A percentile compares a stretch with the other conserved stretches of the same genome.
These are phyloP conservation scores for Clusia tigrina DNA, from an alignment of 2,888 invertebrate genomes.

Conservation along the genomic window DNA sequence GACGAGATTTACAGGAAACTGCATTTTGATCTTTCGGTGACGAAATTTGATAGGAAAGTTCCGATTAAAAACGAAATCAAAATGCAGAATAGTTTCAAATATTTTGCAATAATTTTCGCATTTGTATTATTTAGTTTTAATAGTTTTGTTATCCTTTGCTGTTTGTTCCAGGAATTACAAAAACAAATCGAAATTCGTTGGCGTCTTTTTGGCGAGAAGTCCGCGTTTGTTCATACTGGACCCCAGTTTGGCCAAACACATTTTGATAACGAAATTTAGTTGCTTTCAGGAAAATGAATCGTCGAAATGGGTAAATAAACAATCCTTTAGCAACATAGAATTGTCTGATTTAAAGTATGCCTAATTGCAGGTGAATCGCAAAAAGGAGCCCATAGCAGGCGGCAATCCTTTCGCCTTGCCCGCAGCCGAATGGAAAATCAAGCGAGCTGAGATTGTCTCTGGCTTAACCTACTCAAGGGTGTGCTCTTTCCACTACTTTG, in stretches of 20 bases:
- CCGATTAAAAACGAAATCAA: neutral
- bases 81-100: neutral
- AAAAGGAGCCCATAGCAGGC: constrained; percentile 40
- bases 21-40: neutral
- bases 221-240: constrained; percentile 55
- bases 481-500: no score
- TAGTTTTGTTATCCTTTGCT: no score
- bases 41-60: neutral
- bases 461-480: neutral
- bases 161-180: constrained; percentile 34
- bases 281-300: constrained; percentile 38
- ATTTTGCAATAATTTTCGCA: no score
- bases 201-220: constrained; percentile 49
- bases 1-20: no score
- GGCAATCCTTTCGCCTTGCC: constrained; percentile 44
- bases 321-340: no score
- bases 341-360: neutral
- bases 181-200: constrained; percentile 45
- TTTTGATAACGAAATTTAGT: constrained; percentile 47
- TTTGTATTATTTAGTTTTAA: no score
- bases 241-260: constrained; percentile 44
- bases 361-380: constrained; percentile 24
- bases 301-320: constrained; percentile 27
- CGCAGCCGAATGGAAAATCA: constrained; percentile 49
- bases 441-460: constrained; percentile 32